Evolutionary conservation across 1,140 invertebrate genomes (phyloP), one percentile per base, ranked within the genome.

Genomic region (Cepaea nemoralis): DNA sequence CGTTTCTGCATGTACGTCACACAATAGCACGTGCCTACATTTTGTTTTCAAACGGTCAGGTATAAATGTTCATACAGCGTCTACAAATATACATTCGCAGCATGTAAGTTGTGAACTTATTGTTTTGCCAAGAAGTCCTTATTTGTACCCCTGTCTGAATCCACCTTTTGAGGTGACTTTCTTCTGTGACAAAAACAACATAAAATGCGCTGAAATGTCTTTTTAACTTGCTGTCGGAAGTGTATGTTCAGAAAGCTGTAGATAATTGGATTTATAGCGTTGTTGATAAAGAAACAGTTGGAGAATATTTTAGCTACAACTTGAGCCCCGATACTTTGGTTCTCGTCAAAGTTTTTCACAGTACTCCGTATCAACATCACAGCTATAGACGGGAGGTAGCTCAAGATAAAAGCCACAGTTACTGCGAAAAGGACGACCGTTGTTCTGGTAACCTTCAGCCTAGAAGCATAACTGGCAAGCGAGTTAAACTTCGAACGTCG

Each of bases 181-280:
- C 79, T 48, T 27, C 73, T 67, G 31, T 79, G n/a, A 48, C 67
- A 31, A 75, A 63, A 83, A 71, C 83, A 84, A 69, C 83, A 84
- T 50, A 85, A 75, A 16, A 85, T 33, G 35, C 78, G 83, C 55
- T 81, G 59, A 55, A 85, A 69, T 16, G 82, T 81, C 45, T 80
- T 82, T n/a, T 74, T 74, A 0, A 80, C 82, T 48, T 85, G 86
- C 27, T 80, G 82, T 35, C 89, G 70, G 85, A 91, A 91, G 81
- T 87, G 87, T 22, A 85, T 82, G 85, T 90, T 90, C 50, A 90
- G 81, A 76, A 89, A 89, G 40, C 87, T 89, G 83, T 90, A 90
- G 66, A 90, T 90, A 45, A 90, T 85, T 10, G 89, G 89, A 82
- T 90, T 90, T 39, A 86, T 86, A 35, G 89, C 88, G 81, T 89